Evolutionary conservation across 2,888 invertebrate species (phyloP).

Genomic region (Geotrupes spiniger): DNA sequence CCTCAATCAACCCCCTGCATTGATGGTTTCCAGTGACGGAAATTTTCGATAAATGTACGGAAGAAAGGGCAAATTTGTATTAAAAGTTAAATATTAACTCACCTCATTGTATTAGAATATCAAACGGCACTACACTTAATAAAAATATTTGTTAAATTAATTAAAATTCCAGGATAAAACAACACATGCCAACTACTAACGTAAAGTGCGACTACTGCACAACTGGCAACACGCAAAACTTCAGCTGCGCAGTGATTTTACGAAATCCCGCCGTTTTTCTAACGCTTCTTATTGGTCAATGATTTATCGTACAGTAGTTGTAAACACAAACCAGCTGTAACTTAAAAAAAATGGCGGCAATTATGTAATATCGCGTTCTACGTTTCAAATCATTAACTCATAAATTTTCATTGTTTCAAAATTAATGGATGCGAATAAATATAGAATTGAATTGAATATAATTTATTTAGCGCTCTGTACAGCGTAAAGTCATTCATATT

Average conservation of each 20-base stretch:
- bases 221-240: background rate
- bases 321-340: constrained; percentile 19
- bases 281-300: constrained; percentile 5
- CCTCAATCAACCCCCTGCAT: constrained; percentile 10
- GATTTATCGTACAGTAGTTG: background rate
- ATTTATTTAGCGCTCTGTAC: too few relatives aligned
- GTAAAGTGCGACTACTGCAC: background rate
- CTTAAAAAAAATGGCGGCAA: constrained; percentile 13
- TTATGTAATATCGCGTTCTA: background rate
- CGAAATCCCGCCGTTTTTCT: constrained; percentile 15
- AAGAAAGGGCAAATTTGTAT: background rate
- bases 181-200: background rate
- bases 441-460: too few relatives aligned
- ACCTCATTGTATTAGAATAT: too few relatives aligned
- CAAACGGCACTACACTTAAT: background rate
- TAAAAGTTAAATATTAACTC: too few relatives aligned
- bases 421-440: too few relatives aligned
- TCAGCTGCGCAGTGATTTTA: constrained; percentile 2
- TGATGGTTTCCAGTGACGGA: background rate
- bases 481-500: too few relatives aligned
- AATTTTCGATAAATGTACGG: background rate
- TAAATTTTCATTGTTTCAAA: too few relatives aligned
- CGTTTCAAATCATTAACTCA: too few relatives aligned
- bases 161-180: background rate
- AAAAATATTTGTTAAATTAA: constrained; percentile 4